Base-by-base conservation (phyloP, 1,140 invertebrate genomes). In the Formica exsecta region DNA sequence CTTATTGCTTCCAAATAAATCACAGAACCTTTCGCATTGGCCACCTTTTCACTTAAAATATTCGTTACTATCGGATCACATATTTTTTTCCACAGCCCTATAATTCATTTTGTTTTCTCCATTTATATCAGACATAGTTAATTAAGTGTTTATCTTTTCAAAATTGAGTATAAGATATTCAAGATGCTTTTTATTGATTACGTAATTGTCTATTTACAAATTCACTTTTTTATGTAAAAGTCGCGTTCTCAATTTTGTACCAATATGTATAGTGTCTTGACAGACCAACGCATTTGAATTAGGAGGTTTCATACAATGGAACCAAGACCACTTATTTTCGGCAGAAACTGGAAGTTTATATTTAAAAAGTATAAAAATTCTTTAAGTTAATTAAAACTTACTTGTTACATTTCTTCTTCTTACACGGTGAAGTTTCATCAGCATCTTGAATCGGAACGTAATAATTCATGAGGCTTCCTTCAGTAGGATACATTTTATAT, bases 261-360 rank as follows among this genome's bases (percentile, higher is more conserved):
- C 59, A 32, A 62, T 62, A 62, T 62, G 59, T 25, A 62, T 11
- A 62, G 59, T 62, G 13, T 62, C 59, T 62, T 62, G 25, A 6
- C 22, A 29, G 59, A 62, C 32, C 32, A 32, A 32, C 32, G 59
- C 13, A 62, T 62, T 62, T 25, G 25, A 62, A 51, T 51, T 51
- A 51, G 48, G 48, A 19, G 5, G 16, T 51, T 51, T 51, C 48
- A 51, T 51, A 51, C 48, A 51, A 51, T 51, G 48, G 9, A 51
- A 19, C 48, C 48, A 51, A 32, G 32, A 32, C 32, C 32, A 32
- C 48, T 51, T 51, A 51, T 51, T 51, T 16, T 51, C 48, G 16
- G 9, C 13, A 51, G 16, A 51, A 51, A 2, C 13, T 51, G 48
- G 16, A 51, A 51, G 48, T 51, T 51, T 51, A 51, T 51, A 62